These are phyloP conservation scores for Chesias legatella DNA, from an alignment of 2,888 invertebrate species.

Conservation along the genomic window DNA sequence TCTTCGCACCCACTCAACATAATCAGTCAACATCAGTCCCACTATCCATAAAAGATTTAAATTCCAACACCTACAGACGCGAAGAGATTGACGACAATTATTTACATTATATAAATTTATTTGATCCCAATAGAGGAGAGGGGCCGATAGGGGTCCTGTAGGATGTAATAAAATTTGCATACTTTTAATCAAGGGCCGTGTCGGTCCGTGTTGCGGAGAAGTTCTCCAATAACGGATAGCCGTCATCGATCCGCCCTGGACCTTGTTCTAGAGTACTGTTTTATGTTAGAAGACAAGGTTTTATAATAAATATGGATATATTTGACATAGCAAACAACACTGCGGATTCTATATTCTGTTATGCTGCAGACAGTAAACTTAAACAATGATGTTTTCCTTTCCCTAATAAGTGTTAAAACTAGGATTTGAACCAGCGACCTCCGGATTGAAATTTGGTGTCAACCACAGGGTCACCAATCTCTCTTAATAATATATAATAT, in stretches of 20 bases:
- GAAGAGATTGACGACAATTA: slow-evolving; percentile 36
- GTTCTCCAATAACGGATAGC: slow-evolving; percentile 78
- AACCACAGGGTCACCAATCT: no score
- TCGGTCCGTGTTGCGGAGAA: slow-evolving; percentile 80
- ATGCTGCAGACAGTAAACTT: no score
- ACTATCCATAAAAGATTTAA: slow-evolving; percentile 22
- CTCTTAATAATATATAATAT: no score
- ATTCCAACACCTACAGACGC: slow-evolving; percentile 24
- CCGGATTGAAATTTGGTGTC: no score
- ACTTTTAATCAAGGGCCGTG: slow-evolving; percentile 81
- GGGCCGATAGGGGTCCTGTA: slow-evolving; percentile 47
- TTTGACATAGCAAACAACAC: not conserved
- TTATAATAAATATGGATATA: slow-evolving; percentile 1
- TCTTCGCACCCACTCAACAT: no score
- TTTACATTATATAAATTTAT: slow-evolving; percentile 42
- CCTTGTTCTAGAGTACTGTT: slow-evolving; percentile 54
- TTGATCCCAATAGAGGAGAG: slow-evolving; percentile 45
- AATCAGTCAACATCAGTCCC: no score
- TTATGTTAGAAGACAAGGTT: slow-evolving; percentile 8
- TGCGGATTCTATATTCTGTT: no score
- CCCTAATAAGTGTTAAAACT: no score
- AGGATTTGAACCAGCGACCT: no score
- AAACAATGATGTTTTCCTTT: no score
- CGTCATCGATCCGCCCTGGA: slow-evolving; percentile 69
- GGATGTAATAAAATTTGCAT: slow-evolving; percentile 81